Percentiles rank a stretch among this genome's conserved stretches.
Evolutionary conservation across 2,113 vertebrate species (phyloP).

Genomic region (Ifrita kowaldi): DNA sequence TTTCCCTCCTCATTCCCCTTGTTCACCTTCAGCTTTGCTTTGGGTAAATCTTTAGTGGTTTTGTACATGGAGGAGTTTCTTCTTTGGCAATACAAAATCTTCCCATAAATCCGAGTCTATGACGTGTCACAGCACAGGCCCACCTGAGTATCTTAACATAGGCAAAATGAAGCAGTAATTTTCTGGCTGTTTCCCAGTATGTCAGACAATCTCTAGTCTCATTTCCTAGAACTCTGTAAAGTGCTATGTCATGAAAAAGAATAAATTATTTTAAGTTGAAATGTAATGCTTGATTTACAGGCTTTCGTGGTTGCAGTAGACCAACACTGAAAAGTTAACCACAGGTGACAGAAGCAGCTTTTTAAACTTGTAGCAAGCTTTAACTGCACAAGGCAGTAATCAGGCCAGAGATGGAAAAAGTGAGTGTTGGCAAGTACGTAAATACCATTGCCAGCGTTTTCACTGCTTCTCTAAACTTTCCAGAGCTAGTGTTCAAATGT

Average conservation of each 20-base stretch:
- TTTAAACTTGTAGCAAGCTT: background rate
- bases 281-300: background rate
- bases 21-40: background rate
- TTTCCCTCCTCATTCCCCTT: background rate
- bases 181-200: background rate
- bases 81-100: background rate
- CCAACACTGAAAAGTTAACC: background rate
- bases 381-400: background rate
- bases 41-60: background rate
- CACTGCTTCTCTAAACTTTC: background rate
- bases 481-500: background rate
- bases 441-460: background rate
- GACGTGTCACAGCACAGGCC: background rate
- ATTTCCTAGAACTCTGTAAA: background rate
- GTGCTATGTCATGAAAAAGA: background rate
- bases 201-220: background rate
- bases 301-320: background rate
- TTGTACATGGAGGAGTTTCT: background rate
- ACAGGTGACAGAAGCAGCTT: background rate
- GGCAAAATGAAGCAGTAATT: background rate
- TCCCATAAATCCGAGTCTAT: background rate
- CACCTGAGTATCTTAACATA: rapidly evolving
- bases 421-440: background rate
- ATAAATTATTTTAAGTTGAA: background rate
- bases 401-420: background rate